phyloP scores from a whole-genome alignment of 2,888 invertebrate genomes.

The Limulus polyphemus region DNA sequence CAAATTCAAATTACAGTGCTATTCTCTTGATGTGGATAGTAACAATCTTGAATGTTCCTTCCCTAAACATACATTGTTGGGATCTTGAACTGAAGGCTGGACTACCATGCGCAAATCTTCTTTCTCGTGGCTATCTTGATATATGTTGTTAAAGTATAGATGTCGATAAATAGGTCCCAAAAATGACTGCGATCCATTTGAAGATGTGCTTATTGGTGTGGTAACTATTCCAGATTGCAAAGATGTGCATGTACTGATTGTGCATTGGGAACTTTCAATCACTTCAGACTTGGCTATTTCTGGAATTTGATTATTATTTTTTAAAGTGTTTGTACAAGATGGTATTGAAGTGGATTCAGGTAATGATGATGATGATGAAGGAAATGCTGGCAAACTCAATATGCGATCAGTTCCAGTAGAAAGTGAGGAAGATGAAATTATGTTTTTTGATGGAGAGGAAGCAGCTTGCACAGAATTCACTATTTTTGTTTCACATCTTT shows the following conservation, averaged over 20 bases:
- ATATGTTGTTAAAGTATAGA: conserved; percentile 8
- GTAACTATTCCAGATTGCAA: neutral
- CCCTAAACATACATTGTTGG: no score
- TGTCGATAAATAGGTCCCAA: conserved; percentile 19
- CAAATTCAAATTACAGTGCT: no score
- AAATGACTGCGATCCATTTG: conserved; percentile 17
- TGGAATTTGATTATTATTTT: no score
- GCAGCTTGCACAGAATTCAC: neutral
- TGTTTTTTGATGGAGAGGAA: conserved; percentile 3
- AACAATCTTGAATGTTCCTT: no score
- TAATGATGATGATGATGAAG: conserved; percentile 1
- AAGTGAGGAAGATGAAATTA: conserved; percentile 4
- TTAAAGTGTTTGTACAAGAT: neutral
- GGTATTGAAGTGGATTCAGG: conserved; percentile 8
- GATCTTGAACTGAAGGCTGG: no score
- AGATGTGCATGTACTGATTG: no score
- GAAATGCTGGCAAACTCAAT: conserved; percentile 12
- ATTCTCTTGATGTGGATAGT: no score
- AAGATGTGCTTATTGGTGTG: conserved; percentile 2
- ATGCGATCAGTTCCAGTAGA: conserved; percentile 6
- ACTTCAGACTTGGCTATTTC: conserved; percentile 1
- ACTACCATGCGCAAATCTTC: no score
- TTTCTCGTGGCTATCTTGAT: no score
- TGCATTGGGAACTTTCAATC: conserved; percentile 5
- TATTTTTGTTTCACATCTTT: neutral